A percentile compares a stretch with the other conserved stretches of the same genome.
phyloP scores from a whole-genome alignment of 2,113 vertebrate genomes.

The Elgaria multicarinata region DNA sequence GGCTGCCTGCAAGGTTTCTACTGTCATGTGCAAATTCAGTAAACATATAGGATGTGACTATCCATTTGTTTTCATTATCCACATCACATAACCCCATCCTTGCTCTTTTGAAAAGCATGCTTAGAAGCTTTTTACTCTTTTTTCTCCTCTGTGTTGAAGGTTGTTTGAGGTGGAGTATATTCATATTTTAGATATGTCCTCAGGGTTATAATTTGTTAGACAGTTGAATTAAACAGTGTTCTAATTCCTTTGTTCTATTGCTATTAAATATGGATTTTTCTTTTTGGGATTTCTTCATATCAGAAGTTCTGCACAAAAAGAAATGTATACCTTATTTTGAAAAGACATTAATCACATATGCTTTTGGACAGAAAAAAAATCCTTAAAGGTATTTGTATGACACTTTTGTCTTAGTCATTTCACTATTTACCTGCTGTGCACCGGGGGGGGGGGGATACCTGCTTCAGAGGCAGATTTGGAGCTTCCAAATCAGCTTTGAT shows the following conservation, averaged over 20 bases:
- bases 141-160: constrained; percentile 26
- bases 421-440: too few relatives aligned
- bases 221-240: constrained; percentile 40
- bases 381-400: not conserved
- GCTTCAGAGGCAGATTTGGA: too few relatives aligned
- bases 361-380: not conserved
- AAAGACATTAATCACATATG: not conserved
- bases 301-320: constrained; percentile 28
- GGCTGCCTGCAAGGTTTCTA: constrained; percentile 34
- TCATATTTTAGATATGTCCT: constrained; percentile 40
- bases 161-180: constrained; percentile 24
- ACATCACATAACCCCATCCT: constrained; percentile 27
- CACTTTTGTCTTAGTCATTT: not conserved
- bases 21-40: constrained; percentile 34
- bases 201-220: constrained; percentile 43
- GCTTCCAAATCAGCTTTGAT: too few relatives aligned
- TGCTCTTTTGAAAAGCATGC: constrained; percentile 23
- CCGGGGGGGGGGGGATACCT: too few relatives aligned
- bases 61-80: constrained; percentile 57
- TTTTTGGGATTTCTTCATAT: constrained; percentile 41
- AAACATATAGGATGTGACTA: constrained; percentile 50
- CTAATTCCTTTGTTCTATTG: constrained; percentile 45
- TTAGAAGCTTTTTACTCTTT: constrained; percentile 36
- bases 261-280: constrained; percentile 24
- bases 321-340: not conserved